These are phyloP conservation scores for Micromussa lordhowensis DNA, from an alignment of 92 coral and sea anemone species.

Conservation along the genomic window DNA sequence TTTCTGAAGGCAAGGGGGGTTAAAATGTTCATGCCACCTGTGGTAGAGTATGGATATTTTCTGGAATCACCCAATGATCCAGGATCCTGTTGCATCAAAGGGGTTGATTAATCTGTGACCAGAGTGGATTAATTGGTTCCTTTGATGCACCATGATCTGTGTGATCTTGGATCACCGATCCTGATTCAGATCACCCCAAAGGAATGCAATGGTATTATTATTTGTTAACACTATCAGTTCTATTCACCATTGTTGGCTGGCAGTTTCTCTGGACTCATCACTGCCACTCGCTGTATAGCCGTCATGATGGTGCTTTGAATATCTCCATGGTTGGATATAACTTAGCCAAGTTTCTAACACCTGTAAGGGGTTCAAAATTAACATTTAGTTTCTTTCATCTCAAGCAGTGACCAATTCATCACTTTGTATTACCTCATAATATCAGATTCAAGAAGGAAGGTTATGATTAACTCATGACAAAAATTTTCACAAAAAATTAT, in stretches of 20 bases:
- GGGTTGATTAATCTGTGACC: too few relatives aligned
- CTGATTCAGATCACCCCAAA: too few relatives aligned
- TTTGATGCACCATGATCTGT: too few relatives aligned
- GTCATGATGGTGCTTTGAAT: conserved; percentile 51
- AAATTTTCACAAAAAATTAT: not conserved
- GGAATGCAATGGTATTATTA: too few relatives aligned
- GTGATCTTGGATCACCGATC: too few relatives aligned
- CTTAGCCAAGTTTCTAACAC: conserved; percentile 96
- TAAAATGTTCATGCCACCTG: too few relatives aligned
- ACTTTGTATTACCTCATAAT: not conserved
- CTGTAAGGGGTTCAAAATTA: conserved; percentile 9
- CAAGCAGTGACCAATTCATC: not conserved
- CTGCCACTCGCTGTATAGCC: not conserved
- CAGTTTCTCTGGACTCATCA: conserved; percentile 38
- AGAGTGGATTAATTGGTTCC: too few relatives aligned
- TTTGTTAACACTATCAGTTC: not conserved
- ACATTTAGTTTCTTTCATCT: not conserved
- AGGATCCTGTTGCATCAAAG: too few relatives aligned
- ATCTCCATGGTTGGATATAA: conserved; percentile 97
- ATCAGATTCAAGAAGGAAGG: not conserved
- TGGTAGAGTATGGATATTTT: too few relatives aligned
- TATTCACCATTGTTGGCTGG: conserved; percentile 71
- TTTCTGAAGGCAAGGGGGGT: too few relatives aligned
- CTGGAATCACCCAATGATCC: too few relatives aligned
- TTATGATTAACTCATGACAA: not conserved